Evolutionary conservation across 2,797 vertebrate genomes (phyloP), one percentile per base, ranked within the genome.

Genomic region (Sphenodon punctatus): DNA sequence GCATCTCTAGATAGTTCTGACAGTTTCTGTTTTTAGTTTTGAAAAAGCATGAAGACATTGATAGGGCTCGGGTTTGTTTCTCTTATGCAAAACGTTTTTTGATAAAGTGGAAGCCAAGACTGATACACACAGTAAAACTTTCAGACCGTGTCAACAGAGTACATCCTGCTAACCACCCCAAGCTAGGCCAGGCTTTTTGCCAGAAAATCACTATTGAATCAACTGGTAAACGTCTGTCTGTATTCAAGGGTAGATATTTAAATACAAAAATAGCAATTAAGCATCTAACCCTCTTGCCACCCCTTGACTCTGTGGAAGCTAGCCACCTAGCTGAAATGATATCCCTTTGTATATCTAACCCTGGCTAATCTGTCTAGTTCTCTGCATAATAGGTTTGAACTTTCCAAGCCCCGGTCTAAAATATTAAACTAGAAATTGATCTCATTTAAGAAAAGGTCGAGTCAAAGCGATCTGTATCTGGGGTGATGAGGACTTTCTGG

Each of bases 381-480:
- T n/a, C 43, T 58, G 63, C 38, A 22, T 20, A 30, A 32, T 17
- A 32, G 25, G 0, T 16, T 2, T 45, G 32, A 2, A 58, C 41
- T 43, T 63, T 63, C 17, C 8, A 14, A 63, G n/a, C 49, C 38
- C 56, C 81, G 55, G 23, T 48, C 38, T 71, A 48, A 49, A 67
- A 20, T 80, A 16, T 82, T 48, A 59, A 83, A 65, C 16, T 41
- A 80, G 32, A 56, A 81, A 16, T 19, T 68, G 15, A 69, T 69
- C 14, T 43, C 72, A 86, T 76, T 55, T 30, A 27, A 22, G 71
- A 75, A 75, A 81, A 75, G 46, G 6, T 63, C 51, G 30, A 63
- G 51, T 32, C 60, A 60, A 23, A 71, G 74, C 20, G 87, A 65
- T 49, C 66, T 67, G 30, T 48, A 2, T 36, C 72, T 60, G 22